phyloP scores from a whole-genome alignment of 2,797 vertebrate species.

The Lates japonicus region DNA sequence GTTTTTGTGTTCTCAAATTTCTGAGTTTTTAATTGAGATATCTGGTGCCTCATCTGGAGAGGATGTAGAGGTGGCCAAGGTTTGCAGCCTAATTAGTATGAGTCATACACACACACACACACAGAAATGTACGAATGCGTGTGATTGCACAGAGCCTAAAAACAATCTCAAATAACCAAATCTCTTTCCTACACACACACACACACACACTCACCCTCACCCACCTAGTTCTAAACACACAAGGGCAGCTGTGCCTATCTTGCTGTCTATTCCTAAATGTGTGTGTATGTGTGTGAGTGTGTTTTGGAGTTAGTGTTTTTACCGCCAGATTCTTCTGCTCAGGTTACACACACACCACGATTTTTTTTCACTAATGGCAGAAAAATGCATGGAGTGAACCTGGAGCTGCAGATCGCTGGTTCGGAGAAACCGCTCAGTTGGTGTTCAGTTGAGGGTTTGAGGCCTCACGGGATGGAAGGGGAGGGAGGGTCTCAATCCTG shows the following conservation, averaged over 20 bases:
- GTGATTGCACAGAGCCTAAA: slow-evolving; percentile 49
- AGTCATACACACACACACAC: slow-evolving; percentile 46
- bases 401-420: slow-evolving; percentile 44
- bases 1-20: slow-evolving; percentile 70
- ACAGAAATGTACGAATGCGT: slow-evolving; percentile 39
- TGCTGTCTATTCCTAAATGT: slow-evolving; percentile 25
- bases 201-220: slow-evolving; percentile 20
- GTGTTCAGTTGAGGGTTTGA: slow-evolving; percentile 53
- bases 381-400: slow-evolving; percentile 70
- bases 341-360: slow-evolving; percentile 65
- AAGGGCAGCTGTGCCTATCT: slow-evolving; percentile 53
- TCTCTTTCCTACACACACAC: slow-evolving; percentile 33
- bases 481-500: slow-evolving; percentile 28
- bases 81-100: slow-evolving; percentile 70
- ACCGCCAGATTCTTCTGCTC: slow-evolving; percentile 63
- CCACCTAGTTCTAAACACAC: slow-evolving; percentile 48
- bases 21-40: slow-evolving; percentile 82
- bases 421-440: slow-evolving; percentile 45
- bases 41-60: slow-evolving; percentile 75
- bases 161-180: slow-evolving; percentile 70
- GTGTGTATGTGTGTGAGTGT: slow-evolving; percentile 27
- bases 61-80: slow-evolving; percentile 75
- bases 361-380: slow-evolving; percentile 65
- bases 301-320: slow-evolving; percentile 49
- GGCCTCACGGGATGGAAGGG: slow-evolving; percentile 40